These are phyloP conservation scores for Tricholaema leucomelas DNA, from an alignment of 2,113 vertebrate genomes.

Conservation along the genomic window DNA sequence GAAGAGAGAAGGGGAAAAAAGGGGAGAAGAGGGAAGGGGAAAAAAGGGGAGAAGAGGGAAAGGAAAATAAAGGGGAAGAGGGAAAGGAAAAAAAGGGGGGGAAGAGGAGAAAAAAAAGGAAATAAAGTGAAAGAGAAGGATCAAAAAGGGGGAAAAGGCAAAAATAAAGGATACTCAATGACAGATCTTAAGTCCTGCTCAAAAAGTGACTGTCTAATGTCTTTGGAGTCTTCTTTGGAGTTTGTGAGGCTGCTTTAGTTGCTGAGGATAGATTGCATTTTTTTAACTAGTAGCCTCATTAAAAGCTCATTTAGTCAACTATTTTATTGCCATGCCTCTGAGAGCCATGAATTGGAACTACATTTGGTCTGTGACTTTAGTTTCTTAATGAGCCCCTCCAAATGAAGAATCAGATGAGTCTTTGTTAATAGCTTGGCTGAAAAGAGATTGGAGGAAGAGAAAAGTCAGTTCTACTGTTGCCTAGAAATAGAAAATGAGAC, in stretches of 20 bases:
- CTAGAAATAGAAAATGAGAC: neutral
- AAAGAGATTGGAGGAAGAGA: neutral
- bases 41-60: neutral
- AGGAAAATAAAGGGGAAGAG: too few species aligned
- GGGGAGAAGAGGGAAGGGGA: too few species aligned
- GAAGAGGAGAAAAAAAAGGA: too few species aligned
- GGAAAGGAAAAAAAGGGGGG: neutral
- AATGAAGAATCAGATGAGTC: conserved; percentile 7
- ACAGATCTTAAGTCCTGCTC: neutral
- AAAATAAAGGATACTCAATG: neutral
- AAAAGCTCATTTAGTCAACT: conserved; percentile 66
- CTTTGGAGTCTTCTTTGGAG: neutral
- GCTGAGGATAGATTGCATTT: conserved; percentile 25
- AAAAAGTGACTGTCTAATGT: neutral
- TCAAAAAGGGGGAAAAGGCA: neutral
- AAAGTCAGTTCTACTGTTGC: neutral
- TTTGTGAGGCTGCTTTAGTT: conserved; percentile 11
- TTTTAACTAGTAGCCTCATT: conserved; percentile 25
- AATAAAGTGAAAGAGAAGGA: too few species aligned
- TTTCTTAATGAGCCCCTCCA: conserved; percentile 51
- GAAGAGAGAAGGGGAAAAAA: too few species aligned
- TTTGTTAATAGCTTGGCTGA: conserved; percentile 10
- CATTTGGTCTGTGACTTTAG: conserved; percentile 39
- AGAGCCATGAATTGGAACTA: conserved; percentile 47
- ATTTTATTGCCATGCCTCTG: conserved; percentile 21